Base-by-base conservation (phyloP, 1,140 invertebrate species). In the Pseudoatta argentina region DNA sequence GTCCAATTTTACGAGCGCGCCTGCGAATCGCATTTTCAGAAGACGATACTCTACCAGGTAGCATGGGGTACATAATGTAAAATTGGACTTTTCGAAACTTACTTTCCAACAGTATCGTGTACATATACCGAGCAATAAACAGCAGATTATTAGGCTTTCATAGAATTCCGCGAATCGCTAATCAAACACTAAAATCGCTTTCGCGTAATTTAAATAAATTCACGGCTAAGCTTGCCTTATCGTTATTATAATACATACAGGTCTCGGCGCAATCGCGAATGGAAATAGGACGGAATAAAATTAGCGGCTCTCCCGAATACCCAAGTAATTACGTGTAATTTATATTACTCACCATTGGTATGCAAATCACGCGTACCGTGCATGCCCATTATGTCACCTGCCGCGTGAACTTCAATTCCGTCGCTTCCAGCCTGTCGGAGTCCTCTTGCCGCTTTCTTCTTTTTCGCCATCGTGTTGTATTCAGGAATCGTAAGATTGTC, bases 271-370 rank as follows among this genome's bases (percentile, higher is more conserved):
- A 44, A 72, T 61, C 55, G 79, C 79, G 39, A 34, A 73, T 73
- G 66, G 90, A 93, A 93, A 94, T 93, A 89, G 93, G 90, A 83
- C 86, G 89, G 91, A 93, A 93, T 94, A 93, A 94, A 94, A 94
- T 94, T 92, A 91, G 92, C 91, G 87, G 92, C 91, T 91, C 90
- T 92, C 91, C 92, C 90, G 93, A 93, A 93, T 89, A 88, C 72
- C 83, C 88, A 87, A 92, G 94, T 95, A 95, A 95, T 95, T 95
- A 93, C 93, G 91, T 94, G 93, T 95, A 95, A 95, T 95, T 95
- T 95, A 95, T 95, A 95, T 95, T 95, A 95, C 94, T 94, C 91
- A 88, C 92, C 92, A 95, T 95, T 95, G 95, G 94, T 91, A 95
- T 95, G 95, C 92, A 95, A 95, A 95, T 95, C 89, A 48, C 75